A percentile compares a stretch with the other conserved stretches of the same genome.
Conservation (phyloP, 2,113 vertebrate genomes). For the Lichenostomus cassidix region DNA sequence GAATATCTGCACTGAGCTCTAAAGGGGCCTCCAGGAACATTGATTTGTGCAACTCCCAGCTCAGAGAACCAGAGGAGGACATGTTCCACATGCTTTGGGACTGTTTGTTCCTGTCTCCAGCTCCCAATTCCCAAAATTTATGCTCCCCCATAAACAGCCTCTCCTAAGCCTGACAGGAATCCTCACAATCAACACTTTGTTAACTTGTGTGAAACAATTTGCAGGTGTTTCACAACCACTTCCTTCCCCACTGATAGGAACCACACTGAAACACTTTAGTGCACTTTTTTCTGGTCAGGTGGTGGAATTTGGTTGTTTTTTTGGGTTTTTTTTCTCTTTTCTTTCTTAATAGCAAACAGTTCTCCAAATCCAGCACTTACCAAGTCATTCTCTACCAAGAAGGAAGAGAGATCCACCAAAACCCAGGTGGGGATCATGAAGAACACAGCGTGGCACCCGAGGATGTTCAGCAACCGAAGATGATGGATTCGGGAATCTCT, state of each 20-base stretch:
- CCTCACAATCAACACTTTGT: not conserved
- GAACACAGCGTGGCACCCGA: slow-evolving; percentile 92
- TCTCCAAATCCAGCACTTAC: slow-evolving; percentile 73
- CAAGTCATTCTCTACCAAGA: slow-evolving; percentile 90
- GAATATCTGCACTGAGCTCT: not conserved
- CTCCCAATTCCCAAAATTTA: accelerated
- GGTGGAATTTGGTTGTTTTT: too few species aligned
- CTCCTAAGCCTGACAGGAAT: not conserved
- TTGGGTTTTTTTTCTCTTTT: accelerated
- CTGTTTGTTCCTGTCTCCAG: not conserved
- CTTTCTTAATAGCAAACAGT: accelerated
- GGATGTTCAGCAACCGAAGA: slow-evolving; percentile 88
- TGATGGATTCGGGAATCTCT: slow-evolving; percentile 92
- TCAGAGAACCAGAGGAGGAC: not conserved
- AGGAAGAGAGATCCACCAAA: slow-evolving; percentile 91
- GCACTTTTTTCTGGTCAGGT: not conserved
- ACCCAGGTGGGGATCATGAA: slow-evolving; percentile 99
- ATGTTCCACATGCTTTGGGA: not conserved
- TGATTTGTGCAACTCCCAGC: not conserved
- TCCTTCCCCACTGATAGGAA: not conserved
- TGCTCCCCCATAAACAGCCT: not conserved
- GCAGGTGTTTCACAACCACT: slow-evolving; percentile 4
- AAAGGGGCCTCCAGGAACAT: accelerated
- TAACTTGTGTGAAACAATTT: not conserved
- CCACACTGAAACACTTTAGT: not conserved